Base-by-base conservation (phyloP, 2,888 invertebrate genomes). In the Acleris cristana region DNA sequence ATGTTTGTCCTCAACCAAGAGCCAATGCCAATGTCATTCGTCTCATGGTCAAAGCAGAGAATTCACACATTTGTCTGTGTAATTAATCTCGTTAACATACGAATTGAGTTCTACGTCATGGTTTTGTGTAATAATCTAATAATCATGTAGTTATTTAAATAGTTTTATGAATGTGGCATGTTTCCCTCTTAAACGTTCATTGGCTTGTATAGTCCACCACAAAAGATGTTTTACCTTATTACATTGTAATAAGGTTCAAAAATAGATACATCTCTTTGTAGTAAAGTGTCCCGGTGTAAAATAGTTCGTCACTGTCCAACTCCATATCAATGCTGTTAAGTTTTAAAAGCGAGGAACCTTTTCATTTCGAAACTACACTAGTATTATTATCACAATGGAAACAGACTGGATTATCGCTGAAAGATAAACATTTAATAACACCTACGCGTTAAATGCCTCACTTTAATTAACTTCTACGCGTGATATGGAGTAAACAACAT, bases 1-100 rank as follows among this genome's bases (percentile, higher is more conserved):
- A 40, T 40, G 40, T 40, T 40, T 23, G 58, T 34, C 64, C 74
- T 74, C 75, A 72, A 73, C 71, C 72, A 73, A 73, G 74, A 75
- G 78, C 80, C 79, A 79, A 77, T 81, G 82, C 76, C 83, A 84
- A 84, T 83, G 83, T 80, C 83, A 80, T 65, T 63, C 61, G 76
- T 76, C 78, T 82, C 82, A 80, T 77, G 84, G 84, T 79, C 84
- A 80, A 74, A 71, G 71, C 70, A 72, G 72, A 69, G 26, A 72
- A 70, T 71, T 64, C 63, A 60, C 72, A 66, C 72, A 64, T 65
- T 73, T 73, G 69, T 73, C 65, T 69, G 45, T 48, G 40, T 63
- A 67, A 67, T 58, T 26, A 48, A 58, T 62, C 57, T 67, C 57
- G 53, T 67, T 58, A 67, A 58, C 51, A 60, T 34, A 63, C 48